These are phyloP conservation scores for Erpobdella octoculata DNA, from an alignment of 2,888 invertebrate species.

Conservation along the genomic window DNA sequence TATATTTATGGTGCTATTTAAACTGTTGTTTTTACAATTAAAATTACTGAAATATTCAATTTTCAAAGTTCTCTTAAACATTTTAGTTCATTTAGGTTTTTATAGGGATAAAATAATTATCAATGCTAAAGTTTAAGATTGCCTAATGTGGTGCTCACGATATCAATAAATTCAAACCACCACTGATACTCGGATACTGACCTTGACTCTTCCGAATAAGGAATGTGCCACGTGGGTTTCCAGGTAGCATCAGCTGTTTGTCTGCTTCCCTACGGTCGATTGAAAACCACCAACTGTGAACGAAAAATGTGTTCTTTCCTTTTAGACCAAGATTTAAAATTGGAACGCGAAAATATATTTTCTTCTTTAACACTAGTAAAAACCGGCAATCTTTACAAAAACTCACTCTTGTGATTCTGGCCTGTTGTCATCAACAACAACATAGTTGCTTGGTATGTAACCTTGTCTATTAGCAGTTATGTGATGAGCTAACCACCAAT, in stretches of 20 bases:
- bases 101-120: background rate
- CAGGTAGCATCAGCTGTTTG: slow-evolving; percentile 79
- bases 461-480: slow-evolving; percentile 55
- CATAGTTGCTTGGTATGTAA: slow-evolving; percentile 94
- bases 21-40: slow-evolving; percentile 1
- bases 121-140: background rate
- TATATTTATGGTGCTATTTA: too few species aligned
- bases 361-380: too few species aligned
- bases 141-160: background rate
- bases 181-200: slow-evolving; percentile 5
- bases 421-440: slow-evolving; percentile 55
- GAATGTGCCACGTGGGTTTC: slow-evolving; percentile 88
- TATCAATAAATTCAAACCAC: background rate
- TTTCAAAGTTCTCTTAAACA: too few species aligned
- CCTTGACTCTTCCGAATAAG: slow-evolving; percentile 60
- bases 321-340: background rate
- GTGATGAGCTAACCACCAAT: slow-evolving; percentile 39
- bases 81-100: background rate
- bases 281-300: slow-evolving; percentile 91
- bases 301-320: too few species aligned
- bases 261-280: slow-evolving; percentile 94
- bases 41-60: too few species aligned
- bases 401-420: slow-evolving; percentile 50
- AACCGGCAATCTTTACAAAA: too few species aligned
- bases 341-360: too few species aligned